Evolutionary conservation across 2,888 invertebrate species (phyloP).

Genomic region (Gibbula magus): DNA sequence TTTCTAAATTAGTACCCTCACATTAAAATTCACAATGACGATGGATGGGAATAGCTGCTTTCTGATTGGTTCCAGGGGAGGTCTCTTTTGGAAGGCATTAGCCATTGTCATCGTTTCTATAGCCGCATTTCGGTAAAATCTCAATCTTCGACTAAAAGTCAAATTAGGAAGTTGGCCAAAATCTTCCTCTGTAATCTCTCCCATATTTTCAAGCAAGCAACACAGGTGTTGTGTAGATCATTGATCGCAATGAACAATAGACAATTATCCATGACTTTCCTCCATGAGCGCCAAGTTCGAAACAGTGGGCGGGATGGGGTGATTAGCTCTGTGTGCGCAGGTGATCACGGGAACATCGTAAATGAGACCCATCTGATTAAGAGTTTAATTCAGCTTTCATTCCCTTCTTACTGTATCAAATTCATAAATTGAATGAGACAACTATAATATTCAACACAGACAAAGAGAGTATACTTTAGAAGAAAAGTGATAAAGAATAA

Average conservation of each 20-base stretch:
- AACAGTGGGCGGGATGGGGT: slow-evolving; percentile 5
- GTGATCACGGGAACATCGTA: slow-evolving; percentile 6
- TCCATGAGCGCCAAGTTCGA: not conserved
- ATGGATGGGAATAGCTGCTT: not conserved
- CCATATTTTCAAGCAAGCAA: not conserved
- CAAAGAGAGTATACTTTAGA: too few relatives aligned
- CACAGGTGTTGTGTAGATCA: not conserved
- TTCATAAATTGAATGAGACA: not conserved
- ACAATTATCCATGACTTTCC: not conserved
- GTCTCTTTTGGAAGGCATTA: not conserved
- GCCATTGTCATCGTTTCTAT: not conserved
- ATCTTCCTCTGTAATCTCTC: slow-evolving; percentile 10
- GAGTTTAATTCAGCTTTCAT: not conserved
- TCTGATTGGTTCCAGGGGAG: not conserved
- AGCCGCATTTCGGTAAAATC: not conserved
- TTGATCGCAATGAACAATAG: slow-evolving; percentile 1
- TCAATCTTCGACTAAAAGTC: not conserved
- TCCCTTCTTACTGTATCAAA: not conserved
- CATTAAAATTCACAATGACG: not conserved
- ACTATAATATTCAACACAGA: too few relatives aligned
- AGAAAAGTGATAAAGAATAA: too few relatives aligned
- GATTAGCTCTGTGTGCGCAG: slow-evolving; percentile 13
- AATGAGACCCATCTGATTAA: slow-evolving; percentile 11
- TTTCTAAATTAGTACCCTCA: slow-evolving; percentile 11
- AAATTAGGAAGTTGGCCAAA: not conserved